Evolutionary conservation across 2,888 invertebrate genomes (phyloP).

Genomic region (Melinaea marsaeus): DNA sequence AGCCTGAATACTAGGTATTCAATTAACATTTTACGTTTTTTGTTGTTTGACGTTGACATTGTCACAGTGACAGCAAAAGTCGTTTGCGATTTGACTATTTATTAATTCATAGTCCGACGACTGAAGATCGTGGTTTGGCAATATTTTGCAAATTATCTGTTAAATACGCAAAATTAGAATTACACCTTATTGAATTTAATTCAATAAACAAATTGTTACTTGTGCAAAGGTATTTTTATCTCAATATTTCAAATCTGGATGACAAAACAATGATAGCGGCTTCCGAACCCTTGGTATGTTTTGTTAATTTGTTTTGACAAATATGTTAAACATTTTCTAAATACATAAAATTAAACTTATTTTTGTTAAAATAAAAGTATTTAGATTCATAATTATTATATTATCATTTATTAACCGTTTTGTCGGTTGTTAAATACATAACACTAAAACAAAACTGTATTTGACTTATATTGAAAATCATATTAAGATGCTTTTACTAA

Average conservation of each 20-base stretch:
- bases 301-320: constrained; percentile 19
- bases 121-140: background rate
- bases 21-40: background rate
- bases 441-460: too few relatives aligned
- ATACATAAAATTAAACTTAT: too few relatives aligned
- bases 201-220: constrained; percentile 35
- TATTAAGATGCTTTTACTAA: too few relatives aligned
- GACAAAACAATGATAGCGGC: constrained; percentile 93
- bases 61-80: constrained; percentile 7
- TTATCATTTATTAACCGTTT: too few relatives aligned
- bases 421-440: too few relatives aligned
- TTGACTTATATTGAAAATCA: too few relatives aligned
- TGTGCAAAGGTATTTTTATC: constrained; percentile 41
- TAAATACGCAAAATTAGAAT: background rate
- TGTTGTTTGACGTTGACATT: background rate
- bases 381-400: too few relatives aligned
- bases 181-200: background rate
- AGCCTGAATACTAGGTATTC: background rate
- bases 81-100: constrained; percentile 9
- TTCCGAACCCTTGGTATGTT: constrained; percentile 89
- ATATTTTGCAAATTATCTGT: background rate
- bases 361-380: too few relatives aligned
- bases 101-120: background rate
- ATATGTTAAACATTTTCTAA: too few relatives aligned
- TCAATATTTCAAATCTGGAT: constrained; percentile 88